These are phyloP conservation scores for Lithodes maja DNA, from an alignment of 2,888 invertebrate genomes.

Conservation along the genomic window DNA sequence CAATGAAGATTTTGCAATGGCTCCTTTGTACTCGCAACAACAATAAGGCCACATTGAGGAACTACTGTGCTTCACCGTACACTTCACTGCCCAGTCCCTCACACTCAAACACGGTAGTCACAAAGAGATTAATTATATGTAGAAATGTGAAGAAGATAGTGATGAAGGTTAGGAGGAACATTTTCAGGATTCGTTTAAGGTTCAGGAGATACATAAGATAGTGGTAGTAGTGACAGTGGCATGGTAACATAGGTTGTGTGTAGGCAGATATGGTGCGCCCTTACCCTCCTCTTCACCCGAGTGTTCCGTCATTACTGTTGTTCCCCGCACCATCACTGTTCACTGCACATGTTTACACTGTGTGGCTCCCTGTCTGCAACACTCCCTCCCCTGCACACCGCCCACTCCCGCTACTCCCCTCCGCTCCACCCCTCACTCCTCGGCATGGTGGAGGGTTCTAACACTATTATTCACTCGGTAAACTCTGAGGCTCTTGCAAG, in stretches of 20 bases:
- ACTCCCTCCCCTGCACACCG: neutral
- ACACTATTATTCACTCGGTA: neutral
- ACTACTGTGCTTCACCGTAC: too few species aligned
- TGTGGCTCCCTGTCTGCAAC: neutral
- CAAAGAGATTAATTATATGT: neutral
- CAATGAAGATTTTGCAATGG: too few species aligned
- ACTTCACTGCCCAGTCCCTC: neutral
- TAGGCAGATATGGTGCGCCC: neutral
- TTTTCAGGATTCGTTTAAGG: too few species aligned
- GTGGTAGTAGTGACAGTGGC: too few species aligned
- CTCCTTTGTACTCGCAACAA: too few species aligned
- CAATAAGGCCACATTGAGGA: too few species aligned
- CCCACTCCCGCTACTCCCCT: neutral
- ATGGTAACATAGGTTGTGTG: too few species aligned
- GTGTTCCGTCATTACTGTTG: slow-evolving; percentile 45
- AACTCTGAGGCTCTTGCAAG: neutral
- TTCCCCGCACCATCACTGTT: slow-evolving; percentile 41
- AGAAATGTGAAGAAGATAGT: neutral
- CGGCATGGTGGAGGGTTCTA: neutral
- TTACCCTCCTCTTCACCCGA: slow-evolving; percentile 50
- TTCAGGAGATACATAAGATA: too few species aligned
- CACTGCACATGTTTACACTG: neutral
- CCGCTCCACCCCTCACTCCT: neutral
- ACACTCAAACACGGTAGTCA: neutral
- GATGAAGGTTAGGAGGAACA: too few species aligned